These are phyloP conservation scores for Archocentrus centrarchus DNA, from an alignment of 2,113 vertebrate genomes.

Conservation along the genomic window DNA sequence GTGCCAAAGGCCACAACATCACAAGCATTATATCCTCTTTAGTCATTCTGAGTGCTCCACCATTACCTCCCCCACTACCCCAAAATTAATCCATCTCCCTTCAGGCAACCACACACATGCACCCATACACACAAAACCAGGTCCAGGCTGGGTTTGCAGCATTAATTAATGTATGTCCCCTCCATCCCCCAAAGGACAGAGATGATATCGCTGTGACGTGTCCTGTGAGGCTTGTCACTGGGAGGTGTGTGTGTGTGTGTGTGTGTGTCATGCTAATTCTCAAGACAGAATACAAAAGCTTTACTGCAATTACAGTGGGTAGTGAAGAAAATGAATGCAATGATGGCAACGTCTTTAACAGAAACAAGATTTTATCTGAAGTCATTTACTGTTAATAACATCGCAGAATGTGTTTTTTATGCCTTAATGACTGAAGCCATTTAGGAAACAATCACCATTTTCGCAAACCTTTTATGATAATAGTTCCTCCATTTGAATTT, in stretches of 20 bases:
- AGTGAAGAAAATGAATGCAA: neutral
- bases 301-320: neutral
- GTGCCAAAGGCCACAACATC: slow-evolving; percentile 19
- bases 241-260: neutral
- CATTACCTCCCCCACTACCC: neutral
- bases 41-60: neutral
- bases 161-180: neutral
- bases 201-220: neutral
- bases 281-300: neutral
- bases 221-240: neutral
- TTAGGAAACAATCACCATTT: neutral
- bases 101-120: neutral
- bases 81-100: neutral
- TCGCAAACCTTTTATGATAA: neutral
- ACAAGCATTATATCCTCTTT: slow-evolving; percentile 13
- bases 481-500: neutral
- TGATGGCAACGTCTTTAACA: neutral
- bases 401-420: neutral
- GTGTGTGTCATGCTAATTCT: neutral
- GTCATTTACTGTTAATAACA: neutral
- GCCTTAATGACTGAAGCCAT: neutral
- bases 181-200: neutral
- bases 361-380: neutral
- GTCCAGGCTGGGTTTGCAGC: neutral
- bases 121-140: neutral